These are phyloP conservation scores for Cosmia trapezina DNA, from an alignment of 2,888 invertebrate species.

Conservation along the genomic window DNA sequence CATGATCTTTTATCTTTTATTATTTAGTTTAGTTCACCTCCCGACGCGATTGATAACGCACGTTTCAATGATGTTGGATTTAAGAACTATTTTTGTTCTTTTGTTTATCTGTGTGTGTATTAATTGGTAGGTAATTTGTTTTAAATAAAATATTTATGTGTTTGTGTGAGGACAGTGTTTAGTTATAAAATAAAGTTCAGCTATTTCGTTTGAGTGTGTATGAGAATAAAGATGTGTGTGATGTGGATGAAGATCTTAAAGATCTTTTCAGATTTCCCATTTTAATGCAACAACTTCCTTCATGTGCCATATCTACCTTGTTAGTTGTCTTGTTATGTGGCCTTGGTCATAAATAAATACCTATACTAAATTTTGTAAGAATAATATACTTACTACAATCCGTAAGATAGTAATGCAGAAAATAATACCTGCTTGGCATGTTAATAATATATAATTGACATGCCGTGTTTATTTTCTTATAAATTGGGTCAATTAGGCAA, in stretches of 20 bases:
- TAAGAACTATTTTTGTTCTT: constrained; percentile 41
- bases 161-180: background rate
- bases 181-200: background rate
- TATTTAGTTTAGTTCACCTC: constrained; percentile 49
- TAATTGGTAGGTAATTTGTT: constrained; percentile 45
- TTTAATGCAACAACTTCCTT: background rate
- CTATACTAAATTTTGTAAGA: no score
- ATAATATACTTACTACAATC: no score
- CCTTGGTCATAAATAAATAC: no score
- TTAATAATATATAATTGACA: background rate
- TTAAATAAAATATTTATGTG: background rate
- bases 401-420: no score
- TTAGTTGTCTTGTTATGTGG: no score
- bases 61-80: constrained; percentile 35
- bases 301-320: background rate
- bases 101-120: constrained; percentile 53
- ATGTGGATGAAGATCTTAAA: no score
- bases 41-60: background rate
- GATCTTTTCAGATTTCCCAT: background rate
- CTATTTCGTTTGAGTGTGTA: background rate
- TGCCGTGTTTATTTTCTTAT: background rate
- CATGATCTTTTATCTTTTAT: background rate
- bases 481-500: background rate
- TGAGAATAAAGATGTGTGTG: background rate
- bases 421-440: background rate